Conservation (phyloP, 2,113 vertebrate genomes). For the Casuarius casuarius region DNA sequence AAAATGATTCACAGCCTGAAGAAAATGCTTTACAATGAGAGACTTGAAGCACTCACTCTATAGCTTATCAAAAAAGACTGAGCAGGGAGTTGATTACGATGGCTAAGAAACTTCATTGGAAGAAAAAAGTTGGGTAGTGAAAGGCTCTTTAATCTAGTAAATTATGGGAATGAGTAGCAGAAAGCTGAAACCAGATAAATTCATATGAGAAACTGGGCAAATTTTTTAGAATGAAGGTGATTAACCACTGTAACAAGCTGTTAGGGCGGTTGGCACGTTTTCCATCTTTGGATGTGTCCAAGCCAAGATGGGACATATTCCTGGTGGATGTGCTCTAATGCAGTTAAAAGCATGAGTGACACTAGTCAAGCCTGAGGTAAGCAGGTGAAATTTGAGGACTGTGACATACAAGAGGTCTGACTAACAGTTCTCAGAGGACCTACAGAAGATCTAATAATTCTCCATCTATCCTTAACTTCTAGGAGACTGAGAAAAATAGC, state of each 20-base stretch:
- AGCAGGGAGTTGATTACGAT: constrained; percentile 39
- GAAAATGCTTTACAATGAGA: constrained; percentile 42
- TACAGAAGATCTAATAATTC: constrained; percentile 33
- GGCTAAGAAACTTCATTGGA: constrained; percentile 21
- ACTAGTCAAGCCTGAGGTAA: not conserved
- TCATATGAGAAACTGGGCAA: constrained; percentile 19
- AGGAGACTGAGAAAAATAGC: constrained; percentile 30
- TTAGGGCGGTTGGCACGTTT: not conserved
- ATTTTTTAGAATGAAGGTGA: constrained; percentile 38
- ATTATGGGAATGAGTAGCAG: constrained; percentile 46
- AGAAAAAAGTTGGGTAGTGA: constrained; percentile 55
- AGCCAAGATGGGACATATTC: not conserved
- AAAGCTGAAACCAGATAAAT: constrained; percentile 39
- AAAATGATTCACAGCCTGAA: constrained; percentile 42
- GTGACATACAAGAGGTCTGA: constrained; percentile 17
- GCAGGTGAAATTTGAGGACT: constrained; percentile 27
- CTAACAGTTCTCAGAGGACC: constrained; percentile 48
- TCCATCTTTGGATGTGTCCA: constrained; percentile 6
- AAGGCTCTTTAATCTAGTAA: constrained; percentile 57
- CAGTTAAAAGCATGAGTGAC: not conserved
- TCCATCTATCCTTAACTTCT: constrained; percentile 44
- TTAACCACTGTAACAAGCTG: constrained; percentile 53
- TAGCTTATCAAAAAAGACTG: constrained; percentile 39
- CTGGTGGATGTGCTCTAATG: not conserved
- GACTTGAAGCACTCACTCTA: not conserved